These are phyloP conservation scores for Aspiorhynchus laticeps DNA, from an alignment of 2,113 vertebrate genomes.

Conservation along the genomic window DNA sequence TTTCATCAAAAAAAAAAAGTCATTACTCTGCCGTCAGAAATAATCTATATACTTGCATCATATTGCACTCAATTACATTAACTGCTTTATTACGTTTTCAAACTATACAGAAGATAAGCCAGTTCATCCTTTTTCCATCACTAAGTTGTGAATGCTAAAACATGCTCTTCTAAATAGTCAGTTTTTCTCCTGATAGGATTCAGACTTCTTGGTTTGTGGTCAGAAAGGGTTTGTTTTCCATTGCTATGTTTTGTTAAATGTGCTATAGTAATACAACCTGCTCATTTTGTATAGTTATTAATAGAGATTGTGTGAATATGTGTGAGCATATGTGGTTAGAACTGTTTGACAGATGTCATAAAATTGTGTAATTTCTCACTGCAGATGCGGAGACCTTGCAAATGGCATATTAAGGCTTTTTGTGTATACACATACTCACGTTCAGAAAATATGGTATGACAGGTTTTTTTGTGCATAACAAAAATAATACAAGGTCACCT, in stretches of 20 bases:
- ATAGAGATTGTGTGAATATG: conserved; percentile 1
- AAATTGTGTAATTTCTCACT: conserved; percentile 2
- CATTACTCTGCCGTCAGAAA: not conserved
- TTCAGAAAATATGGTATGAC: not conserved
- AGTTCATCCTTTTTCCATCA: not conserved
- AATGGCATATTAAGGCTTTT: not conserved
- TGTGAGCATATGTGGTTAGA: conserved; percentile 10
- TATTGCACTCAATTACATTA: not conserved
- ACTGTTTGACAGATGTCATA: conserved; percentile 25
- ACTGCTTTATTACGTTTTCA: not conserved
- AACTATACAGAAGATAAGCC: not conserved
- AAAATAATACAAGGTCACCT: not conserved
- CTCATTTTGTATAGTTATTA: not conserved
- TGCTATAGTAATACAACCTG: not conserved
- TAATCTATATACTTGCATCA: conserved; percentile 4
- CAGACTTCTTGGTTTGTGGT: not conserved
- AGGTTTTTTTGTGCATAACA: not conserved
- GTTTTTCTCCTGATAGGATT: not conserved
- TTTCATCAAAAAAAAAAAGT: not conserved
- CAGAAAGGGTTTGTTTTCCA: not conserved
- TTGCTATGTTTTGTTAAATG: not conserved
- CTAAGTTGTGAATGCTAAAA: not conserved
- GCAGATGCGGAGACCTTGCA: not conserved
- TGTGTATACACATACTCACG: not conserved
- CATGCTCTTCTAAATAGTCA: not conserved